Evolutionary conservation across 2,113 vertebrate genomes (phyloP).

Genomic region (Erpornis zantholeuca): DNA sequence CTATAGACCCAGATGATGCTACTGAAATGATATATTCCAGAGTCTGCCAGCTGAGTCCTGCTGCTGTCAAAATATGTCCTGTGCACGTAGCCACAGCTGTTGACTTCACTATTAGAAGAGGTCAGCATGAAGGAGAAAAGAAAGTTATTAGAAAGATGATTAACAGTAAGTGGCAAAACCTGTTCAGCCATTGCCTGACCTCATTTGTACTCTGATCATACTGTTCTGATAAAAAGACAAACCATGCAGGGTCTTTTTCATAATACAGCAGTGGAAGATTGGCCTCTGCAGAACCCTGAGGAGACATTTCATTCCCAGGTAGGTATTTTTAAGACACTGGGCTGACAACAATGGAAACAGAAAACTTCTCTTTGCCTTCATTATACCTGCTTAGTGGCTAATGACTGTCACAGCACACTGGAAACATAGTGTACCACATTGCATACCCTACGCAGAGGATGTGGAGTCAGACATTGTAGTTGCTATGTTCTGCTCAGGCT

Average conservation of each 20-base stretch:
- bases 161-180: background rate
- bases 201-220: background rate
- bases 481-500: background rate
- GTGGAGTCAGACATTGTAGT: background rate
- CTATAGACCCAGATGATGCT: background rate
- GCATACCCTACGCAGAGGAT: background rate
- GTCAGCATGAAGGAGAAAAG: background rate
- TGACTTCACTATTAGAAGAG: background rate
- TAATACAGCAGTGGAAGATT: background rate
- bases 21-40: constrained; percentile 28
- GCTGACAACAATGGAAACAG: background rate
- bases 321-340: background rate
- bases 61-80: background rate
- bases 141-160: background rate
- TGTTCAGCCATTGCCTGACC: background rate
- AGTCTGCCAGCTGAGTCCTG: constrained; percentile 4
- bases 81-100: background rate
- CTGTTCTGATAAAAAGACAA: background rate
- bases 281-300: background rate
- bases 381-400: background rate
- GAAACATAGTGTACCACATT: background rate
- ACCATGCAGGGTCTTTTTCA: background rate
- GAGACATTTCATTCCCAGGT: background rate
- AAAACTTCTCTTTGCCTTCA: background rate
- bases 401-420: background rate